Evolutionary conservation across 2,888 invertebrate species (phyloP).

Genomic region (Sarcophaga rosellei): DNA sequence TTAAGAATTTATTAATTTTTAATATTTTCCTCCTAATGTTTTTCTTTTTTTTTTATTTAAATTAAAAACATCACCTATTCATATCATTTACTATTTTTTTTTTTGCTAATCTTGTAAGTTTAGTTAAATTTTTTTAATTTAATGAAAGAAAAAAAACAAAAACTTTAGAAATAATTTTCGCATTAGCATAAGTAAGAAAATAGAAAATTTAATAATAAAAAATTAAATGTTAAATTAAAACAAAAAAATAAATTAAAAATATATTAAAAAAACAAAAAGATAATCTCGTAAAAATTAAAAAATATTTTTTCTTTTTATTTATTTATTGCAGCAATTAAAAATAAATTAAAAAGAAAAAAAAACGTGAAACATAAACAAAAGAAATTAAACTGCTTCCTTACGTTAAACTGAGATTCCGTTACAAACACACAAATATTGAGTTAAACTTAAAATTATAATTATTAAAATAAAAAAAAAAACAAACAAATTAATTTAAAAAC

Average conservation of each 20-base stretch:
- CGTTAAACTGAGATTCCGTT: constrained; percentile 77
- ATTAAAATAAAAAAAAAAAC: not conserved
- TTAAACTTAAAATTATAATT: not conserved
- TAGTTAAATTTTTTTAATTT: constrained; percentile 54
- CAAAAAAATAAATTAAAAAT: constrained; percentile 25
- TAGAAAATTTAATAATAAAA: constrained; percentile 32
- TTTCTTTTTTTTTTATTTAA: constrained; percentile 13
- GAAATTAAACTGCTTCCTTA: constrained; percentile 74
- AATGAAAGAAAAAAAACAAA: constrained; percentile 22
- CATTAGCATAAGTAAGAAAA: constrained; percentile 38
- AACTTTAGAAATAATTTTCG: constrained; percentile 26
- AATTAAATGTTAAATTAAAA: constrained; percentile 21
- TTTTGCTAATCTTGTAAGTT: constrained; percentile 32
- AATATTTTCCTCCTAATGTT: constrained; percentile 1
- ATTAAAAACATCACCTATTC: constrained; percentile 36
- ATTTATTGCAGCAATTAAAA: constrained; percentile 5
- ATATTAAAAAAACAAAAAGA: constrained; percentile 20
- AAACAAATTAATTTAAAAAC: constrained; percentile 14
- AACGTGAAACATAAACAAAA: constrained; percentile 16
- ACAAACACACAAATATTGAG: constrained; percentile 70
- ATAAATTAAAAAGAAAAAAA: not conserved
- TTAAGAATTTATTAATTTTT: constrained; percentile 60
- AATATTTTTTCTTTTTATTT: constrained; percentile 18
- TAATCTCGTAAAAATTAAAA: constrained; percentile 32
- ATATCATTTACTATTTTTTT: constrained; percentile 47